phyloP scores from a whole-genome alignment of 2,888 invertebrate species.

The Pristionchus exspectatus region DNA sequence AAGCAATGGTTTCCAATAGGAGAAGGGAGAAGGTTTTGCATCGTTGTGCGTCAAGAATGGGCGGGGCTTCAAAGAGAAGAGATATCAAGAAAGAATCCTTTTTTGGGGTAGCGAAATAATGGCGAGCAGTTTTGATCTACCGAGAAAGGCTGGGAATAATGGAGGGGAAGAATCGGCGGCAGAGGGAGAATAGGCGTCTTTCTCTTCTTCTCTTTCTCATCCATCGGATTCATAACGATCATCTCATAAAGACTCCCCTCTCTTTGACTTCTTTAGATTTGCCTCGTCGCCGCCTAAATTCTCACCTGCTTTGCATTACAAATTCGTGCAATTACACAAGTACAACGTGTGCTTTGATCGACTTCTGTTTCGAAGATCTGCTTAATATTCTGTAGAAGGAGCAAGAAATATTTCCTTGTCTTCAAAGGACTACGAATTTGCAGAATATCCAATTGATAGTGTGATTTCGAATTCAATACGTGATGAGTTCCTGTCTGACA shows the following conservation, averaged over 20 bases:
- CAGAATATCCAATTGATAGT: conserved; percentile 36
- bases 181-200: not conserved
- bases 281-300: not conserved
- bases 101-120: conserved; percentile 18
- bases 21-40: conserved; percentile 20
- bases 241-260: conserved; percentile 37
- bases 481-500: conserved; percentile 36
- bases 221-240: conserved; percentile 13
- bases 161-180: not conserved
- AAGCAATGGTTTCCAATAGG: not conserved
- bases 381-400: not conserved
- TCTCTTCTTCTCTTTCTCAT: not conserved
- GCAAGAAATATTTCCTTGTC: not conserved
- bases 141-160: conserved; percentile 41
- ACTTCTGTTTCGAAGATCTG: not conserved
- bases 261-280: not conserved
- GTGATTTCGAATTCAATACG: conserved; percentile 36
- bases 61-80: not conserved
- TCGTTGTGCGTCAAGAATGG: not conserved
- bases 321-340: not conserved
- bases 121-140: conserved; percentile 29
- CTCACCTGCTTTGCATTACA: not conserved
- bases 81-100: not conserved
- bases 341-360: not conserved
- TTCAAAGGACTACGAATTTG: not conserved